Conservation (phyloP, 2,888 invertebrate genomes). For the Eulithis testata region DNA sequence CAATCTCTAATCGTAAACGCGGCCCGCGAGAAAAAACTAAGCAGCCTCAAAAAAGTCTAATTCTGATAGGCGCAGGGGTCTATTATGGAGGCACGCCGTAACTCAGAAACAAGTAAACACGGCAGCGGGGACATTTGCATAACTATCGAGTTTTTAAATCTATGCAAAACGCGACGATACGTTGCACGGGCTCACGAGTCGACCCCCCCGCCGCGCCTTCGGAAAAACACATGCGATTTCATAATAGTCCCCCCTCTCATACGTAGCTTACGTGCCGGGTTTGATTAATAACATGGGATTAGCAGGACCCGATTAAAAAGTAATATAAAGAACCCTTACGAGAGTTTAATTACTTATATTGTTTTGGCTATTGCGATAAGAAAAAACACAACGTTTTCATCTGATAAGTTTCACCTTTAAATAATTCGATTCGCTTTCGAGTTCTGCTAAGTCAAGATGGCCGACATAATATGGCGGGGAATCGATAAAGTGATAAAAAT, state of each 20-base stretch:
- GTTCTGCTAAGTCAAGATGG: constrained; percentile 56
- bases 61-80: constrained; percentile 72
- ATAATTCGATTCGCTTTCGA: constrained; percentile 38
- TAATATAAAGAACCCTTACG: constrained; percentile 51
- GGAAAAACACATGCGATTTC: constrained; percentile 75
- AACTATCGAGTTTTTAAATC: constrained; percentile 84
- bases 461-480: constrained; percentile 59
- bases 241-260: constrained; percentile 63
- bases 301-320: constrained; percentile 60
- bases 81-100: constrained; percentile 77
- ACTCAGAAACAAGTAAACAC: constrained; percentile 82
- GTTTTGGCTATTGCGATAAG: constrained; percentile 20
- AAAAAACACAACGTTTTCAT: constrained; percentile 22
- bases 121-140: constrained; percentile 78
- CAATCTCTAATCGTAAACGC: constrained; percentile 61
- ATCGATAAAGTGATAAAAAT: constrained; percentile 60
- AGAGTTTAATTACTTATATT: constrained; percentile 38
- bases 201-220: constrained; percentile 58
- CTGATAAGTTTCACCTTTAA: constrained; percentile 29
- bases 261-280: constrained; percentile 49
- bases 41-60: constrained; percentile 66
- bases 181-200: constrained; percentile 74
- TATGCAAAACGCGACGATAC: constrained; percentile 84
- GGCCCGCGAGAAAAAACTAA: constrained; percentile 47
- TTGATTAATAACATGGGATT: constrained; percentile 71